phyloP scores from a whole-genome alignment of 2,113 vertebrate genomes.

The Manacus vitellinus region DNA sequence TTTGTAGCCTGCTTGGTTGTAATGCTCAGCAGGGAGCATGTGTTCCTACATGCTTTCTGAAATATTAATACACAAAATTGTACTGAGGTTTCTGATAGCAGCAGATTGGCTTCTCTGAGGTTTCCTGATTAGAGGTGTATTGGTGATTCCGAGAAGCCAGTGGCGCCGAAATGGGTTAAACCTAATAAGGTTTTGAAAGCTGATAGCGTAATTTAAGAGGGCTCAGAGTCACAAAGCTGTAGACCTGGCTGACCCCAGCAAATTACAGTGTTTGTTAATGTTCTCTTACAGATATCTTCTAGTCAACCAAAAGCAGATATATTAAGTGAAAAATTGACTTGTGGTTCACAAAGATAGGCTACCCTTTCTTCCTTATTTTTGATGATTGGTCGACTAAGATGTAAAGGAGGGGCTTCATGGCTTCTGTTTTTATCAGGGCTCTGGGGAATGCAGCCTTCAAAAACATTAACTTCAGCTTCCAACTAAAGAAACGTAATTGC shows the following conservation, averaged over 20 bases:
- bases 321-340: slow-evolving; percentile 82
- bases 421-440: slow-evolving; percentile 30
- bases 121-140: slow-evolving; percentile 83
- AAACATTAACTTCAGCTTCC: slow-evolving; percentile 58
- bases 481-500: slow-evolving; percentile 64
- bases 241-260: slow-evolving; percentile 73
- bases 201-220: slow-evolving; percentile 84
- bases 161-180: slow-evolving; percentile 87
- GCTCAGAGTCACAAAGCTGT: slow-evolving; percentile 69
- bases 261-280: slow-evolving; percentile 80
- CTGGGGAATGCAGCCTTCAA: slow-evolving; percentile 32
- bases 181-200: slow-evolving; percentile 88
- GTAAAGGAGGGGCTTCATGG: not conserved
- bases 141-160: slow-evolving; percentile 85
- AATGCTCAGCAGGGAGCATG: slow-evolving; percentile 80
- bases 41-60: slow-evolving; percentile 80
- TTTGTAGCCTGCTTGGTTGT: slow-evolving; percentile 65
- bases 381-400: slow-evolving; percentile 21
- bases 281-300: slow-evolving; percentile 71
- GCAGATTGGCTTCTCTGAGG: slow-evolving; percentile 81
- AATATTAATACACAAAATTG: slow-evolving; percentile 92
- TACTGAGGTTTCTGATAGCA: slow-evolving; percentile 84
- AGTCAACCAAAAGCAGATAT: slow-evolving; percentile 72
- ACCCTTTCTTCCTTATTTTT: slow-evolving; percentile 45
- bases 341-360: slow-evolving; percentile 65